A percentile compares a stretch with the other conserved stretches of the same genome.
Conservation (phyloP, 2,113 vertebrate genomes). For the Rafetus swinhoei region DNA sequence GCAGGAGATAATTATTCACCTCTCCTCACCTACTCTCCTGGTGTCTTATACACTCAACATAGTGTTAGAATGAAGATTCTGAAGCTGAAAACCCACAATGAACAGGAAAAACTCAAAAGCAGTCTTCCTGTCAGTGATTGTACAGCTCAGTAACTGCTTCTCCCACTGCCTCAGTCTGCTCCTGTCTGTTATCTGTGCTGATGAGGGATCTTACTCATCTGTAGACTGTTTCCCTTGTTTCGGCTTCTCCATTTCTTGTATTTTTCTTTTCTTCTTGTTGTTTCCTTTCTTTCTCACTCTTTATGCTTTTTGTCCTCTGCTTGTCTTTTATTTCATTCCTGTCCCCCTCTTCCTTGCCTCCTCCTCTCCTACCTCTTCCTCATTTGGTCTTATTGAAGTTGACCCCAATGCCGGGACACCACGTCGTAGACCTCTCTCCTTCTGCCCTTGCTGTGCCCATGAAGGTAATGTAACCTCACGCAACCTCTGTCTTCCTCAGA, state of each 20-base stretch:
- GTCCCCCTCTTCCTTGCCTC: constrained; percentile 75
- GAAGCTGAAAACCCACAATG: neutral
- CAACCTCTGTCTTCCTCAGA: constrained; percentile 66
- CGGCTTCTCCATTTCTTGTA: constrained; percentile 81
- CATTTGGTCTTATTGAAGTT: constrained; percentile 89
- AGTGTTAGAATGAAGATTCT: neutral
- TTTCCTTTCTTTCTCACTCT: constrained; percentile 78
- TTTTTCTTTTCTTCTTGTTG: constrained; percentile 76
- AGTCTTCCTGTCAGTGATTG: constrained; percentile 48
- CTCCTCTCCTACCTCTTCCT: constrained; percentile 72
- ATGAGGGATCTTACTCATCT: constrained; percentile 73
- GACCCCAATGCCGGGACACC: constrained; percentile 96
- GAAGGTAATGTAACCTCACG: constrained; percentile 95
- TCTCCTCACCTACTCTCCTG: neutral
- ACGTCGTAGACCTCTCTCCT: constrained; percentile 97
- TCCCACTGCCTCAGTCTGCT: constrained; percentile 53
- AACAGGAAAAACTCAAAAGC: constrained; percentile 10
- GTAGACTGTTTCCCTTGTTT: constrained; percentile 80
- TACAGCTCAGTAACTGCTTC: constrained; percentile 38
- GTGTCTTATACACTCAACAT: constrained; percentile 3
- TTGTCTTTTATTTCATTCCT: constrained; percentile 80
- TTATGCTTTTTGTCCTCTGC: constrained; percentile 81
- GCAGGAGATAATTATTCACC: neutral
- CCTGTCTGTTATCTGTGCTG: constrained; percentile 68
- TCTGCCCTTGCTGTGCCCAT: constrained; percentile 99